A percentile compares a stretch with the other conserved stretches of the same genome.
Evolutionary conservation across 2,888 invertebrate genomes (phyloP).

Genomic region (Synanthedon andrenaeformis): DNA sequence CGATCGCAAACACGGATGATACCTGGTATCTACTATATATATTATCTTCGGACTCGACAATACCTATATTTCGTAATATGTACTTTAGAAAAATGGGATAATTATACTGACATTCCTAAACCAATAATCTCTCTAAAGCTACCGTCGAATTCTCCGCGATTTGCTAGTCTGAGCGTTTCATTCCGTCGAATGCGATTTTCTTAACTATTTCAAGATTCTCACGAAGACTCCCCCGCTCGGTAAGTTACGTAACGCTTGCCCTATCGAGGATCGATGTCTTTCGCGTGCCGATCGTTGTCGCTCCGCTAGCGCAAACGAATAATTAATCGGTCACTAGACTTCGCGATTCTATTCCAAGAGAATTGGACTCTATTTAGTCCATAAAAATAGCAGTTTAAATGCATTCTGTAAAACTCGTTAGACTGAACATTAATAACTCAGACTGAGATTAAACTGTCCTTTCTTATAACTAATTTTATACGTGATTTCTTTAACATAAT

Average conservation of each 20-base stretch:
- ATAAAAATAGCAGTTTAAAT: too few relatives aligned
- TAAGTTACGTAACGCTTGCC: constrained; percentile 25
- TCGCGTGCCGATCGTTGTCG: constrained; percentile 33
- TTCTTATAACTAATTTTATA: too few relatives aligned
- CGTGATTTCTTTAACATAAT: too few relatives aligned
- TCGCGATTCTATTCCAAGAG: constrained; percentile 4
- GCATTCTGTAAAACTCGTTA: too few relatives aligned
- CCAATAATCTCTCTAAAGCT: not conserved
- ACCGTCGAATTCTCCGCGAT: not conserved
- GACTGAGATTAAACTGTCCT: too few relatives aligned
- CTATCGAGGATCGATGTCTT: constrained; percentile 48
- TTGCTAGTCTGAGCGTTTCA: constrained; percentile 15
- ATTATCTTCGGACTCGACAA: too few relatives aligned
- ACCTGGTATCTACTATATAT: too few relatives aligned
- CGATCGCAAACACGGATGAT: too few relatives aligned
- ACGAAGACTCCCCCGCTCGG: constrained; percentile 9
- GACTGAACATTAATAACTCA: too few relatives aligned
- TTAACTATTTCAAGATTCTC: constrained; percentile 25
- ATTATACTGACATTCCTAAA: not conserved
- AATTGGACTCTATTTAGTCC: not conserved
- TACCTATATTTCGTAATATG: too few relatives aligned
- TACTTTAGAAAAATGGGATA: too few relatives aligned
- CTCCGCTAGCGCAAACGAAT: constrained; percentile 44
- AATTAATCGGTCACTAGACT: constrained; percentile 59
- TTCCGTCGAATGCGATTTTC: constrained; percentile 28